Percentiles rank a stretch among this genome's conserved stretches.
Conservation (phyloP, 2,888 invertebrate species). For the Quadriops clusia region DNA sequence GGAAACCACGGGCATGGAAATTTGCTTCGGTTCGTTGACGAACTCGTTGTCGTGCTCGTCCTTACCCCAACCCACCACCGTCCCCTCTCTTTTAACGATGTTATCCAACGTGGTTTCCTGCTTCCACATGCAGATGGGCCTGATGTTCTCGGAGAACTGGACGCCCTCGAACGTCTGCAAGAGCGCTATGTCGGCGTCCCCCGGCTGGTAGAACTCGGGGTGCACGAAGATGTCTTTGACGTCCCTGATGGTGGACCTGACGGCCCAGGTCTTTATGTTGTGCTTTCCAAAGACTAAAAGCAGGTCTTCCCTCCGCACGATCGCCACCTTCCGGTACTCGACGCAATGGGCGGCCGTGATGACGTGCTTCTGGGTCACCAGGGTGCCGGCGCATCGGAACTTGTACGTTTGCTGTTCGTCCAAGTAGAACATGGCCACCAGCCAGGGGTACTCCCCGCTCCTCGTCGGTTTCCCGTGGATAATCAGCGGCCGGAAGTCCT, state of each 20-base stretch:
- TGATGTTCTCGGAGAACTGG: slow-evolving; percentile 41
- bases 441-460: slow-evolving; percentile 14
- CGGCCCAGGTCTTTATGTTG: slow-evolving; percentile 24
- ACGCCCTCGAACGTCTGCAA: slow-evolving; percentile 40
- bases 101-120: slow-evolving; percentile 35
- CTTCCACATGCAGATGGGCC: slow-evolving; percentile 51
- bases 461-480: slow-evolving; percentile 11
- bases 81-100: too few species aligned
- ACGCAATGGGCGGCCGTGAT: slow-evolving; percentile 1
- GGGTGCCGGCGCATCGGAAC: slow-evolving; percentile 10
- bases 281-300: slow-evolving; percentile 27
- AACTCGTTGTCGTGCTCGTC: slow-evolving; percentile 36
- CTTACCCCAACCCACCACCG: slow-evolving; percentile 47
- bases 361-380: slow-evolving; percentile 6
- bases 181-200: slow-evolving; percentile 45
- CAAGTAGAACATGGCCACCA: slow-evolving; percentile 14
- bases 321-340: slow-evolving; percentile 20
- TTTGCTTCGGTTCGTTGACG: slow-evolving; percentile 40
- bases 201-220: slow-evolving; percentile 43
- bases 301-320: slow-evolving; percentile 23
- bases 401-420: slow-evolving; percentile 1
- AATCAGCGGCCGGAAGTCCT: slow-evolving; percentile 10
- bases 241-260: slow-evolving; percentile 23
- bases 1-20: slow-evolving; percentile 41
- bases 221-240: slow-evolving; percentile 41